Evolutionary conservation across 2,797 vertebrate species (phyloP).

Genomic region (Ispidina lecontei): DNA sequence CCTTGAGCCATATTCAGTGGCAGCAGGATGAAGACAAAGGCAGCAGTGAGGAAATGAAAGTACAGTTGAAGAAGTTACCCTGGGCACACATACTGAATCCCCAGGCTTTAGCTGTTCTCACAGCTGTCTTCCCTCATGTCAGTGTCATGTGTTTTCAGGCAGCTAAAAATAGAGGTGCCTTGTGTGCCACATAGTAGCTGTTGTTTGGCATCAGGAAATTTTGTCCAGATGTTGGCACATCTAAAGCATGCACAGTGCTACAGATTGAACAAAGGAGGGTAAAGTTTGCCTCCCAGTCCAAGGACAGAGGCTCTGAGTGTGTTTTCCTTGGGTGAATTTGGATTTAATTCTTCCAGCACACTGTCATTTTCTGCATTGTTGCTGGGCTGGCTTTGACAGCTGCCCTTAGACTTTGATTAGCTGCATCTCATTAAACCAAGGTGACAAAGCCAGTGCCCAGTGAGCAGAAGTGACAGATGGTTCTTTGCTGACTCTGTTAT

Average conservation of each 20-base stretch:
- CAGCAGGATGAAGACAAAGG: background rate
- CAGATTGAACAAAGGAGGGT: background rate
- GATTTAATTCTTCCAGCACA: background rate
- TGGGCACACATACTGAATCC: background rate
- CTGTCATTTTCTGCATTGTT: background rate
- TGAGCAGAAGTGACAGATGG: background rate
- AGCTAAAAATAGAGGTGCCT: slow-evolving; percentile 5
- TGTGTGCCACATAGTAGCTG: background rate
- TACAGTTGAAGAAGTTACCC: background rate
- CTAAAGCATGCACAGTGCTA: background rate
- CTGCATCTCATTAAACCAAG: background rate
- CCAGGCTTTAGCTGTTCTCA: background rate
- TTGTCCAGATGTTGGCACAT: background rate
- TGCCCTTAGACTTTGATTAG: background rate
- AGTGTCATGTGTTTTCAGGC: background rate
- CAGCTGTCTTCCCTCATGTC: background rate
- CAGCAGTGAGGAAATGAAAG: background rate
- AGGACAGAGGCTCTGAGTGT: background rate
- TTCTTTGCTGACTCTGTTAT: background rate
- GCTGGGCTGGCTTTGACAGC: background rate
- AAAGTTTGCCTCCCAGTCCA: background rate
- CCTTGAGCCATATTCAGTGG: background rate
- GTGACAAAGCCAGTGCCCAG: background rate
- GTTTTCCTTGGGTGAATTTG: background rate
- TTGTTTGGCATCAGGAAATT: background rate